Evolutionary conservation across 2,888 invertebrate species (phyloP).

Genomic region (Eupsilia transversa): DNA sequence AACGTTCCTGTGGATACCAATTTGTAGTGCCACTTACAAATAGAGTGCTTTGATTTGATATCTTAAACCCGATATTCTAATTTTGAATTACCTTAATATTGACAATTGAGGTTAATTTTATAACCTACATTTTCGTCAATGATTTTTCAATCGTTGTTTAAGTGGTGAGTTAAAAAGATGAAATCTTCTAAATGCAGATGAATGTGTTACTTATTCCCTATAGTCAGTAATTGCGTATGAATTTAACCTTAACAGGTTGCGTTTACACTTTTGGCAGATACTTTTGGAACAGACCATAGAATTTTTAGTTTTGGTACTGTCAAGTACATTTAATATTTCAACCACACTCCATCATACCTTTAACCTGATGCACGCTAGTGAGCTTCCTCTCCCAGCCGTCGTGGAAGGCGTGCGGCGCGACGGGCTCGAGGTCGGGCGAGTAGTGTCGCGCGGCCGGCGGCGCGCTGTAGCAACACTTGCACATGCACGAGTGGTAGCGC

Average conservation of each 20-base stretch:
- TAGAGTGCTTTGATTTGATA: neutral
- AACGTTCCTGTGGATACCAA: too few relatives aligned
- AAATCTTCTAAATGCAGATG: neutral
- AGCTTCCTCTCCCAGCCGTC: constrained; percentile 99
- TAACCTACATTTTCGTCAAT: neutral
- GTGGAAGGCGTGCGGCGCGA: constrained; percentile 97
- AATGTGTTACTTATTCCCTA: neutral
- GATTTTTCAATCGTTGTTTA: neutral
- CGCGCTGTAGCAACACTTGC: constrained; percentile 97
- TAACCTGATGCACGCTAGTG: constrained; percentile 97
- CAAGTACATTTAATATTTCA: neutral
- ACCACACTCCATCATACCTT: constrained; percentile 92
- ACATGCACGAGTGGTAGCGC: constrained; percentile 99
- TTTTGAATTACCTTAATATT: neutral
- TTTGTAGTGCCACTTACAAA: too few relatives aligned
- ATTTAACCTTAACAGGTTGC: neutral
- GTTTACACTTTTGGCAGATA: neutral
- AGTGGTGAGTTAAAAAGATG: neutral
- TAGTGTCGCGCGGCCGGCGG: constrained; percentile 93
- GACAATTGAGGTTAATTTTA: neutral
- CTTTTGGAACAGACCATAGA: neutral
- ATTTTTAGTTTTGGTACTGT: neutral
- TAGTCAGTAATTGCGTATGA: neutral
- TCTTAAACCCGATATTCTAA: too few relatives aligned
- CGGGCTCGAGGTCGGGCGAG: constrained; percentile 97